phyloP scores from a whole-genome alignment of 2,888 invertebrate species.

The Gortyna flavago region DNA sequence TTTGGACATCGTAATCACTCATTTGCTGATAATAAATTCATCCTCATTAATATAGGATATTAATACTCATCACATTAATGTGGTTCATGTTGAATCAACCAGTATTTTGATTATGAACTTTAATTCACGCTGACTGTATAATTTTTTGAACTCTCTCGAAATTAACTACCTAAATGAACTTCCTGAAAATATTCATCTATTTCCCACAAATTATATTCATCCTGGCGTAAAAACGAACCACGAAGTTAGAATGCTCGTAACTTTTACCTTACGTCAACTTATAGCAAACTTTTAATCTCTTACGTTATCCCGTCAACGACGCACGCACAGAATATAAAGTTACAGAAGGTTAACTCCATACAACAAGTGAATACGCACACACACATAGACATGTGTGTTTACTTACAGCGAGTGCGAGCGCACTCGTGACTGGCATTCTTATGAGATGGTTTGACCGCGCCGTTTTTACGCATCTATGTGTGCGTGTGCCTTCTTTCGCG shows the following conservation, averaged over 20 bases:
- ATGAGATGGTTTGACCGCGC: neutral
- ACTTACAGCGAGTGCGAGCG: neutral
- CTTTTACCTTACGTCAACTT: slow-evolving; percentile 58
- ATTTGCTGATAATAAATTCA: neutral
- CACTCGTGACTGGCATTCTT: neutral
- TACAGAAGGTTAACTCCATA: slow-evolving; percentile 11
- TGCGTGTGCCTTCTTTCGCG: neutral
- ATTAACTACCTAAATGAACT: slow-evolving; percentile 14
- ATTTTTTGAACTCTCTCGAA: neutral
- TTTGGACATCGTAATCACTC: neutral
- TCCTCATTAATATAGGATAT: too few species aligned
- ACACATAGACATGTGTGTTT: neutral
- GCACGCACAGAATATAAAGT: neutral
- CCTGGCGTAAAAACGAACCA: slow-evolving; percentile 45
- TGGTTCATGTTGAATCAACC: neutral
- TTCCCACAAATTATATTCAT: slow-evolving; percentile 46
- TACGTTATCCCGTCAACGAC: slow-evolving; percentile 69
- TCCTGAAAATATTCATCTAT: slow-evolving; percentile 11
- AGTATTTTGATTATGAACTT: too few species aligned
- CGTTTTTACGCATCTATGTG: too few species aligned
- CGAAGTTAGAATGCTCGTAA: slow-evolving; percentile 57
- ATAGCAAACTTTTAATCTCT: slow-evolving; percentile 76
- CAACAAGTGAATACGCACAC: neutral
- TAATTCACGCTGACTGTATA: neutral
- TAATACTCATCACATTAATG: neutral